These are phyloP conservation scores for Leptobrachium leishanense DNA, from an alignment of 2,113 vertebrate genomes.

Conservation along the genomic window DNA sequence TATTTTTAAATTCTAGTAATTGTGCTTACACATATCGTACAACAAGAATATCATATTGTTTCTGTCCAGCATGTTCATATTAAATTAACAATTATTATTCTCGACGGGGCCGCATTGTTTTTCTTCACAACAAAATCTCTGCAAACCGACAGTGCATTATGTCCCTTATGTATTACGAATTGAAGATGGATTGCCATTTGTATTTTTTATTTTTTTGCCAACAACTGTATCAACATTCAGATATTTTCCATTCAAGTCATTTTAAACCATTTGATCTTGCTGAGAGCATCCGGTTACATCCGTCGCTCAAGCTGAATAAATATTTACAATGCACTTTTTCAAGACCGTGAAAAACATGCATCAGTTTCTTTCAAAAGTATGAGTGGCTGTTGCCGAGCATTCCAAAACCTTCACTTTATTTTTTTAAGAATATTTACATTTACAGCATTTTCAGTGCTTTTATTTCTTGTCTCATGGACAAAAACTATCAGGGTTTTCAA, in stretches of 20 bases:
- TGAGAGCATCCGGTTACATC: constrained; percentile 21
- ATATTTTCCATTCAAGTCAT: constrained; percentile 19
- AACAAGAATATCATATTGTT: background rate
- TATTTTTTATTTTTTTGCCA: background rate
- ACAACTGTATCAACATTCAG: constrained; percentile 14
- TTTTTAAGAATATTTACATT: no score
- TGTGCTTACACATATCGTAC: background rate
- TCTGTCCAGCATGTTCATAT: background rate
- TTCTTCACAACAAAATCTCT: background rate
- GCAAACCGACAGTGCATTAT: background rate
- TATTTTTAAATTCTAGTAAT: background rate
- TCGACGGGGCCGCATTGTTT: background rate
- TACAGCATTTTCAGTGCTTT: no score
- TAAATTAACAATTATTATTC: background rate
- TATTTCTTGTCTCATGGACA: no score
- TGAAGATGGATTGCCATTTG: background rate
- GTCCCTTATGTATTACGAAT: constrained; percentile 6
- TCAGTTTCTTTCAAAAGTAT: background rate
- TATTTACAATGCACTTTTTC: constrained; percentile 9
- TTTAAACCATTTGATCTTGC: constrained; percentile 22
- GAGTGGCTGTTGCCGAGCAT: no score
- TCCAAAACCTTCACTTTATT: no score
- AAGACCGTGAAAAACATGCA: background rate
- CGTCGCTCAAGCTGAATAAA: constrained; percentile 31
- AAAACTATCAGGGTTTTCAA: no score